Evolutionary conservation across 1,140 invertebrate species (phyloP), one percentile per base, ranked within the genome.

Genomic region (Dreissena polymorpha): DNA sequence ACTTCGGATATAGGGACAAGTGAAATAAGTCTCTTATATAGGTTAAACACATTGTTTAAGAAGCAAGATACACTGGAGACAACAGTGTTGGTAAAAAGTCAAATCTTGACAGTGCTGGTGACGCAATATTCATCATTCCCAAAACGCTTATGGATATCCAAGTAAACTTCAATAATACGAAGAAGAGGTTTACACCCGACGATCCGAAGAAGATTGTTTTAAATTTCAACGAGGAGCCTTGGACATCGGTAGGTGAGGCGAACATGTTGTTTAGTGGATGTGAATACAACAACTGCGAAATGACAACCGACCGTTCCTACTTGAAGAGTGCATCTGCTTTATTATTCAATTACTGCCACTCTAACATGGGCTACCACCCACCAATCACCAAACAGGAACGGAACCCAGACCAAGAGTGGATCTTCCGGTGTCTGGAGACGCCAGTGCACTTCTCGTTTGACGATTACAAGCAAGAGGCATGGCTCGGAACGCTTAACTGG

Each of bases 331-430:
- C 21, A 13, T 23, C 23, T 64, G 73, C 53, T 8, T n/a, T 75
- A 29, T 13, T 75, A 25, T 75, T 75, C 49, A 29, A 10, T 23
- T 18, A 16, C 16, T 18, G n/a, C 27, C 13, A 18, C 8, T 10
- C 18, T 27, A 23, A 29, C 49, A 60, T 60, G 23, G 53, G 23
- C 23, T 14, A 13, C n/a, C 23, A 14, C 13, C 53, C 57, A 12
- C 73, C 73, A 6, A 23, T 75, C 23, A n/a, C 12, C n/a, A 29
- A 7, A 53, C 10, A 18, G 18, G 29, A 60, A n/a, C 39, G 73
- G n/a, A 63, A 60, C 27, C 73, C 73, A 16, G 39, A 75, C 27
- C 73, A 63, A 13, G 73, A 14, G 7, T 75, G 57, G 73, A 75
- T 75, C 18, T 75, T 64, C 57, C 23, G 29, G 27, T 21, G n/a